A percentile compares a stretch with the other conserved stretches of the same genome.
Evolutionary conservation across 2,113 vertebrate species (phyloP).

Genomic region (Alosa alosa): DNA sequence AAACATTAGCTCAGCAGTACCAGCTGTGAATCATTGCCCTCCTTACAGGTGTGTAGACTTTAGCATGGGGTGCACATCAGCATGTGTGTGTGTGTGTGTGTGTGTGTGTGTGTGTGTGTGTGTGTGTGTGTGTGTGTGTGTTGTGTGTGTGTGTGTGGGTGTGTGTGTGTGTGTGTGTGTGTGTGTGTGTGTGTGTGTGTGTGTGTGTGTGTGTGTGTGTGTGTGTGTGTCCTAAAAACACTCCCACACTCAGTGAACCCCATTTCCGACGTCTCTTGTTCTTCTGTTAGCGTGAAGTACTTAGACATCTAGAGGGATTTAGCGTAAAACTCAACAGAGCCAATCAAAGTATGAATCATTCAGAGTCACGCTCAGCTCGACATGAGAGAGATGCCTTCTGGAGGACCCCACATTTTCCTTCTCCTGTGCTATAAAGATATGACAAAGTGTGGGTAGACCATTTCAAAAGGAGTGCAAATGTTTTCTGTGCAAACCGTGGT

Average conservation of each 20-base stretch:
- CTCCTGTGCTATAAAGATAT: neutral
- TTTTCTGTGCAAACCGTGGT: neutral
- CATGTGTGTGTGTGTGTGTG: neutral
- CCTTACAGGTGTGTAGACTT: neutral
- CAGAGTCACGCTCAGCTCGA: neutral
- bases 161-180: neutral
- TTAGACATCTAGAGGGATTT: neutral
- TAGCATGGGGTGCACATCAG: no score
- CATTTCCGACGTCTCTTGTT: neutral
- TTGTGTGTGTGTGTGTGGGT: neutral
- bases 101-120: neutral
- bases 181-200: neutral
- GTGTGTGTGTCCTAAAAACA: neutral
- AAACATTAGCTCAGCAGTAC: neutral
- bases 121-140: neutral
- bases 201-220: neutral
- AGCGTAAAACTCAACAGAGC: neutral
- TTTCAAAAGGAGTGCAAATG: neutral
- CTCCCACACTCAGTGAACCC: neutral
- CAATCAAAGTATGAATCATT: conserved; percentile 8
- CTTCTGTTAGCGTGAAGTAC: neutral
- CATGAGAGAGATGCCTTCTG: neutral
- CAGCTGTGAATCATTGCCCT: neutral
- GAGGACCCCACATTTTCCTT: neutral
- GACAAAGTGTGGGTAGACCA: neutral